These are phyloP conservation scores for Diorhabda sublineata DNA, from an alignment of 1,140 invertebrate species.

Conservation along the genomic window DNA sequence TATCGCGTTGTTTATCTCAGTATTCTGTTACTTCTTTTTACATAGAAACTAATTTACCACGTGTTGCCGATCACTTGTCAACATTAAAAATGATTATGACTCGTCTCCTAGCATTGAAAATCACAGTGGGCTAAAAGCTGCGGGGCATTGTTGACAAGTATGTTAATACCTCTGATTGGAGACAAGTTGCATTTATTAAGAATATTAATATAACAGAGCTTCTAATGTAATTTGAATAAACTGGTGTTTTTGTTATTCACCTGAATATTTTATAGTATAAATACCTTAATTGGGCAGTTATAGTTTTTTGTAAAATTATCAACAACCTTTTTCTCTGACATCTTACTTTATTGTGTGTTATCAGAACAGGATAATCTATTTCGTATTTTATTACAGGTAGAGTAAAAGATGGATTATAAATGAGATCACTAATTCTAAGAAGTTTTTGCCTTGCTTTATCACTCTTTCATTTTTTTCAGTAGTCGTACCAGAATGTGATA, in stretches of 20 bases:
- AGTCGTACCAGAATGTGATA: too few species aligned
- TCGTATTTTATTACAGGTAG: too few species aligned
- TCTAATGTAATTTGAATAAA: conserved; percentile 1
- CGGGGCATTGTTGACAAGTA: neutral
- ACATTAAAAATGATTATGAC: conserved; percentile 3
- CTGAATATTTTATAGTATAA: neutral
- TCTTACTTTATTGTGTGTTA: neutral
- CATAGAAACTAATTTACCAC: neutral
- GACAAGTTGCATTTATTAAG: neutral
- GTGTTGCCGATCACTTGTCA: neutral
- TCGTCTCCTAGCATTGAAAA: neutral
- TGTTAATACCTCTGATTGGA: neutral
- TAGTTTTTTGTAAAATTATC: conserved; percentile 1
- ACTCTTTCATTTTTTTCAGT: too few species aligned
- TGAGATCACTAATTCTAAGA: too few species aligned
- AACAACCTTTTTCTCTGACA: neutral
- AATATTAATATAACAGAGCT: neutral
- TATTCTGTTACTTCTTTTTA: too few species aligned
- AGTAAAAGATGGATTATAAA: too few species aligned
- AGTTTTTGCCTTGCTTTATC: too few species aligned
- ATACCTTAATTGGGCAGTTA: neutral
- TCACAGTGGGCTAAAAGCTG: neutral
- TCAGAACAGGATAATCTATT: too few species aligned
- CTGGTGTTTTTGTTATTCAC: neutral
- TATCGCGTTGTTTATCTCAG: too few species aligned